Percentiles rank a stretch among this genome's conserved stretches.
phyloP scores from a whole-genome alignment of 1,140 invertebrate species.

The Hyles euphorbiae region DNA sequence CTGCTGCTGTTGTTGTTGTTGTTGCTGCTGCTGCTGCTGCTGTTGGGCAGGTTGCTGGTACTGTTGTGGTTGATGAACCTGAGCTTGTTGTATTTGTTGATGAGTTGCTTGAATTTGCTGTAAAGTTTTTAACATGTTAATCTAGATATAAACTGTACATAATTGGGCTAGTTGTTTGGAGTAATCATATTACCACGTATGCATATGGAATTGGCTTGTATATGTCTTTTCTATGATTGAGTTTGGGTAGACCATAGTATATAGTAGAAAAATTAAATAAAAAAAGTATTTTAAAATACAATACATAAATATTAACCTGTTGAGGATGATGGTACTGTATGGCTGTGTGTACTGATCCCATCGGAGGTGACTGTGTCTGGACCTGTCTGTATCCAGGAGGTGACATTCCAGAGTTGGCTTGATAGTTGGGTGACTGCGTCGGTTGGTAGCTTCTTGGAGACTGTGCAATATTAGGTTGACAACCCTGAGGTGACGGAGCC shows the following conservation, averaged over 20 bases:
- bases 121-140: not conserved
- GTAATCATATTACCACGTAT: too few species aligned
- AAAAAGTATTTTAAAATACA: not conserved
- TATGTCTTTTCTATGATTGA: too few species aligned
- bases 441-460: slow-evolving; percentile 60
- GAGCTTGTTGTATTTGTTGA: slow-evolving; percentile 54
- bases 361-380: slow-evolving; percentile 54
- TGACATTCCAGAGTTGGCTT: slow-evolving; percentile 49
- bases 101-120: slow-evolving; percentile 40
- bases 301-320: slow-evolving; percentile 33
- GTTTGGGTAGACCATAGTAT: too few species aligned
- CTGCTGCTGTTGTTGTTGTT: slow-evolving; percentile 31
- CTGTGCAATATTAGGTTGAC: slow-evolving; percentile 52
- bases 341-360: slow-evolving; percentile 51
- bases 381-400: slow-evolving; percentile 63
- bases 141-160: not conserved
- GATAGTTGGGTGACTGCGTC: slow-evolving; percentile 55
- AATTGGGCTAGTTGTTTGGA: not conserved
- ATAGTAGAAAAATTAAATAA: too few species aligned
- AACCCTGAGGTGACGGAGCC: slow-evolving; percentile 45
- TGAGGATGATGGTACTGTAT: slow-evolving; percentile 68
- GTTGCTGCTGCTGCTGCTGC: slow-evolving; percentile 36
- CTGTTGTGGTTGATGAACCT: slow-evolving; percentile 47
- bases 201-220: too few species aligned
- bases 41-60: slow-evolving; percentile 50